Evolutionary conservation across 1,140 invertebrate genomes (phyloP).

Genomic region (Bombus pyrosoma): DNA sequence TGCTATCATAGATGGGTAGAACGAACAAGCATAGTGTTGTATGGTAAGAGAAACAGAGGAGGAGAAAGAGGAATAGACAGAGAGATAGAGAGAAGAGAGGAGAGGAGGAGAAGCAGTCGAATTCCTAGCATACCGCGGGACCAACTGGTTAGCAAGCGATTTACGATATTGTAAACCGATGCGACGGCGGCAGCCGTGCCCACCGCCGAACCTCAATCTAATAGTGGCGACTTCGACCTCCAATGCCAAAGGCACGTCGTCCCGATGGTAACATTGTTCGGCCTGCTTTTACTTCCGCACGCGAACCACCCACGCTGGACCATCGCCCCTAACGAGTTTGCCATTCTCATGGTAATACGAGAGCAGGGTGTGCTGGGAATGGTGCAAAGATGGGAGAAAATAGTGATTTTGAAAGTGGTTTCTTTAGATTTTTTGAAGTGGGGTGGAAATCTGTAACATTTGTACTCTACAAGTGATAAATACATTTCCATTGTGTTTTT

Average conservation of each 20-base stretch:
- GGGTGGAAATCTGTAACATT: too few relatives aligned
- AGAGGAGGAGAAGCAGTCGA: constrained; percentile 66
- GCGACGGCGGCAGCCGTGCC: constrained; percentile 70
- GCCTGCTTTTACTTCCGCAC: constrained; percentile 40
- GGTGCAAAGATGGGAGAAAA: too few relatives aligned
- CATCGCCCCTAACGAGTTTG: neutral
- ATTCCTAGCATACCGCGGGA: constrained; percentile 78
- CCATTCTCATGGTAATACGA: neutral
- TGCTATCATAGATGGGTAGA: constrained; percentile 36
- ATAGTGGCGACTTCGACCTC: constrained; percentile 76
- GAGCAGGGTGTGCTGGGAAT: too few relatives aligned
- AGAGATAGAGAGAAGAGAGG: constrained; percentile 9
- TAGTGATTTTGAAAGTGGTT: too few relatives aligned
- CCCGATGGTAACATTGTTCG: constrained; percentile 46
- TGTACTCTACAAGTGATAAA: too few relatives aligned
- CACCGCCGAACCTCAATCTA: constrained; percentile 76
- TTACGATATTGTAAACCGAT: constrained; percentile 82
- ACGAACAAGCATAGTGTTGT: constrained; percentile 40
- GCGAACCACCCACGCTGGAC: neutral
- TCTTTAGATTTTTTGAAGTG: too few relatives aligned
- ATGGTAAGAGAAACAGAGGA: constrained; percentile 22
- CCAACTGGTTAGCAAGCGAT: constrained; percentile 80
- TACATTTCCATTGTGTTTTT: too few relatives aligned
- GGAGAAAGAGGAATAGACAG: neutral
- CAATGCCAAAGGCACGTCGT: constrained; percentile 64